Evolutionary conservation across 2,113 vertebrate species (phyloP).

Genomic region (Labeo catla): DNA sequence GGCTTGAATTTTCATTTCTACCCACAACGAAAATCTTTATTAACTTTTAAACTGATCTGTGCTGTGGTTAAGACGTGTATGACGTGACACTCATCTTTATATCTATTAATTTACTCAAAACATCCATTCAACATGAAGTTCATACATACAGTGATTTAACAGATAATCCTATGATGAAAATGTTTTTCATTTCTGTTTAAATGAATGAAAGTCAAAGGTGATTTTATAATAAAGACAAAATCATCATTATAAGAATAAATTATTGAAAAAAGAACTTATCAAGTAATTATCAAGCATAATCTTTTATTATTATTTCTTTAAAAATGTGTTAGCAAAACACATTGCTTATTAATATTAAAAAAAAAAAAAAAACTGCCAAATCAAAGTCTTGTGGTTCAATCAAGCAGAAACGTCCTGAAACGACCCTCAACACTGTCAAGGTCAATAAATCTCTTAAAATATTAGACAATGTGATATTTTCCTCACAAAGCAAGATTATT

Average conservation of each 20-base stretch:
- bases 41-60: background rate
- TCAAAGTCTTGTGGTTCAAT: background rate
- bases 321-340: too few species aligned
- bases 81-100: background rate
- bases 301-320: background rate
- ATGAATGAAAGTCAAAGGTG: background rate
- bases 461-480: background rate
- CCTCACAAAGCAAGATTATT: background rate
- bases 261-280: background rate
- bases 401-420: background rate
- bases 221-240: background rate
- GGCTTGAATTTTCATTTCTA: conserved; percentile 18
- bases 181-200: background rate
- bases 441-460: background rate
- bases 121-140: background rate
- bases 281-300: background rate
- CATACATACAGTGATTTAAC: background rate
- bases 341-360: too few species aligned
- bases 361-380: background rate
- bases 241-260: background rate
- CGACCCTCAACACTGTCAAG: background rate
- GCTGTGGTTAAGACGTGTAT: background rate
- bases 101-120: background rate
- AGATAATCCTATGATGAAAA: background rate
- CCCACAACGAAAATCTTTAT: background rate